phyloP scores from a whole-genome alignment of 2,113 vertebrate species.

The Heptranchias perlo region DNA sequence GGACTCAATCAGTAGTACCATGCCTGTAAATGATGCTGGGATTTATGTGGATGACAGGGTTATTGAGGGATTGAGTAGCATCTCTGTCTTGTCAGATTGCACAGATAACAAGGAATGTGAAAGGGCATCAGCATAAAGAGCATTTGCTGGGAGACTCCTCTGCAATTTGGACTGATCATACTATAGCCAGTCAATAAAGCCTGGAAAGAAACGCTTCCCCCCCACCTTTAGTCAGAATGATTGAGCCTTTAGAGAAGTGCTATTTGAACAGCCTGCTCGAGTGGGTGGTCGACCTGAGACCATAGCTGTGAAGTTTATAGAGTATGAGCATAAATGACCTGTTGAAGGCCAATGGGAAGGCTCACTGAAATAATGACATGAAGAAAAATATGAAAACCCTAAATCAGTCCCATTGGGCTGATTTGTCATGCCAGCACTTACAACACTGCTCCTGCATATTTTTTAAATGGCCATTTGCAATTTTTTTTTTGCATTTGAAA shows the following conservation, averaged over 20 bases:
- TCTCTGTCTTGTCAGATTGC: slow-evolving; percentile 45
- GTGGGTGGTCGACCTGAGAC: slow-evolving; percentile 80
- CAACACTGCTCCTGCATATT: not conserved
- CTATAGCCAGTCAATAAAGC: slow-evolving; percentile 38
- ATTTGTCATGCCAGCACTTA: not conserved
- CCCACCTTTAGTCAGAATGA: not conserved
- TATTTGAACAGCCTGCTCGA: slow-evolving; percentile 79
- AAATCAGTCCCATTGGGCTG: slow-evolving; percentile 2
- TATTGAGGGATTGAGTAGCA: slow-evolving; percentile 45
- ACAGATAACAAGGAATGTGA: slow-evolving; percentile 40
- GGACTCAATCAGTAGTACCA: slow-evolving; percentile 43
- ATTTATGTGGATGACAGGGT: slow-evolving; percentile 37
- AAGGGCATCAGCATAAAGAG: slow-evolving; percentile 27
- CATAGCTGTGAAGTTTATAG: slow-evolving; percentile 69
- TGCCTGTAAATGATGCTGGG: slow-evolving; percentile 43
- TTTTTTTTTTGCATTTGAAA: not conserved
- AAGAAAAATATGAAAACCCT: slow-evolving; percentile 48
- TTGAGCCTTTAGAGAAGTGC: slow-evolving; percentile 67
- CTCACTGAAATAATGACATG: slow-evolving; percentile 92
- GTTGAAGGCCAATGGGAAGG: slow-evolving; percentile 84
- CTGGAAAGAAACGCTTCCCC: slow-evolving; percentile 28
- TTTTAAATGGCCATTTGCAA: not conserved
- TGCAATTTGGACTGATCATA: slow-evolving; percentile 36
- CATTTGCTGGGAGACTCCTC: not conserved
- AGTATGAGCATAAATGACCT: slow-evolving; percentile 81